Evolutionary conservation across 2,797 vertebrate species (phyloP), one percentile per base, ranked within the genome.

Genomic region (Sparidentex hasta): DNA sequence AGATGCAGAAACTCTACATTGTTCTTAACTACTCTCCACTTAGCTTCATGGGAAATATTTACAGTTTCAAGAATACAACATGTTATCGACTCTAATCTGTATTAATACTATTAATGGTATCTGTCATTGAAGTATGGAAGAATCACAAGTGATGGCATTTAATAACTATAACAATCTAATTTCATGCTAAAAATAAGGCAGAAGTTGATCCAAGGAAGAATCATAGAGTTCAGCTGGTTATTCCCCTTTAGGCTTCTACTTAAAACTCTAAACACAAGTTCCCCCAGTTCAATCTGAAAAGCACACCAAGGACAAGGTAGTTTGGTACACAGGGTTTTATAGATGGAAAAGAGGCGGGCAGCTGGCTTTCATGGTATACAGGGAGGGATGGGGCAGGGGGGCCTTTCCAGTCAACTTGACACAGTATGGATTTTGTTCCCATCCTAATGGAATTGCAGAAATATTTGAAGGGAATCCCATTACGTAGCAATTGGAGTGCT

Each of bases 401-500:
- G 66, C 18, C 66, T 80, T 88, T 84, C 63, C 85, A 82, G 83
- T 86, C 54, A 74, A 77, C 79, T 59, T 90, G 85, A 94, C 89
- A 95, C 90, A 95, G 90, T 94, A 86, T 85, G 85, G 88, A 94
- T 95, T 91, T 81, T 93, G 93, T 95, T 91, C 87, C 80, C 54
- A 80, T 92, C 86, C 85, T 90, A 87, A 93, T 91, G 90, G 88
- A 93, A 93, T 89, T 89, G 91, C 85, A 84, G 83, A 80, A 91
- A 92, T 93, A 94, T 93, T 92, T 90, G 82, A 87, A 92, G 93
- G 93, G 93, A 95, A 94, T 94, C 95, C 94, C 93, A 85, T 95
- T 94, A 94, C 92, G 94, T 94, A 95, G 92, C 87, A 84, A 88
- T 91, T 71, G 72, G 81, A 92, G 90, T 90, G 88, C 76, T 90